Conservation (phyloP, 1,140 invertebrate genomes). For the Teleogryllus occipitalis region DNA sequence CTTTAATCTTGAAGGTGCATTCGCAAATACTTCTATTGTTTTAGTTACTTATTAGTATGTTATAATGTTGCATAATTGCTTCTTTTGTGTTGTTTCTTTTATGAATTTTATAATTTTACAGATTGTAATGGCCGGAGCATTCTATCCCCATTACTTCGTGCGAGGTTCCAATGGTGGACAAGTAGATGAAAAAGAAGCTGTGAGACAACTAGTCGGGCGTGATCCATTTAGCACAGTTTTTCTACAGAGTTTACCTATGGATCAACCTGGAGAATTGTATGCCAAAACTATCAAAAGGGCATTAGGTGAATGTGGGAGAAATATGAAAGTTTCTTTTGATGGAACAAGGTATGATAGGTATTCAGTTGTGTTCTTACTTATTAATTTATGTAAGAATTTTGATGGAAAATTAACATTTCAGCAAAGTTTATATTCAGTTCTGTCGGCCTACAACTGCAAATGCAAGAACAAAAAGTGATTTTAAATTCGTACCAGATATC, state of each 20-base stretch:
- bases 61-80: background rate
- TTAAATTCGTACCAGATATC: slow-evolving; percentile 34
- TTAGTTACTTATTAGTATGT: background rate
- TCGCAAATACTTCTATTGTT: background rate
- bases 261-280: slow-evolving; percentile 67
- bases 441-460: background rate
- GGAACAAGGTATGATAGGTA: slow-evolving; percentile 34
- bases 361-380: background rate
- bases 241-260: slow-evolving; percentile 55
- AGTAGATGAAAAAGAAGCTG: slow-evolving; percentile 50
- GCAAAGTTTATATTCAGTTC: slow-evolving; percentile 53
- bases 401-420: slow-evolving; percentile 26
- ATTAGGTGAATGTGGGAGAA: slow-evolving; percentile 36
- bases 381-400: background rate
- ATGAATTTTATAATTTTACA: slow-evolving; percentile 32
- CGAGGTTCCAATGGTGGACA: slow-evolving; percentile 36
- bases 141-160: slow-evolving; percentile 87
- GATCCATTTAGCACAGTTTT: slow-evolving; percentile 72
- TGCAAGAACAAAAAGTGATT: slow-evolving; percentile 21
- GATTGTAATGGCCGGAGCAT: slow-evolving; percentile 68
- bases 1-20: slow-evolving; percentile 53
- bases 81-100: background rate
- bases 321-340: slow-evolving; percentile 57
- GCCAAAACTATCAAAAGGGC: slow-evolving; percentile 45
- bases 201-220: slow-evolving; percentile 53